Conservation (phyloP, 1,140 invertebrate genomes). For the Belonocnema kinseyi region DNA sequence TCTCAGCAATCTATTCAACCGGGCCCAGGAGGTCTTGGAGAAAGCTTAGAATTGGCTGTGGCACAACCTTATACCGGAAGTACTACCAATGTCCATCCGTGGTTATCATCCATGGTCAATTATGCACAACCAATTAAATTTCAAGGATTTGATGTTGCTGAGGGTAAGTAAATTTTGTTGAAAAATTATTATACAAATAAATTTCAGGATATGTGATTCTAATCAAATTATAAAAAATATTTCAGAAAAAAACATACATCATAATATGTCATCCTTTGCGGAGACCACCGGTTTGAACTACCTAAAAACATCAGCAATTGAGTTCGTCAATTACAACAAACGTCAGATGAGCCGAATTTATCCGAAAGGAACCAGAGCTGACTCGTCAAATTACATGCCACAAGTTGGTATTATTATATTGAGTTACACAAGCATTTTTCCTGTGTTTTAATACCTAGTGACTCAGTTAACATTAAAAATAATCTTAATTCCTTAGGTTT, state of each 20-base stretch:
- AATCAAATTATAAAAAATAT: slow-evolving; percentile 13
- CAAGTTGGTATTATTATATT: slow-evolving; percentile 81
- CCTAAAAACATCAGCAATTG: slow-evolving; percentile 95
- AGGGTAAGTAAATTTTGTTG: slow-evolving; percentile 82
- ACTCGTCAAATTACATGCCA: slow-evolving; percentile 99
- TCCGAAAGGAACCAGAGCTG: slow-evolving; percentile 97
- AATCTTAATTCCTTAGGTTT: slow-evolving; percentile 78
- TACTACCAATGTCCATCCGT: slow-evolving; percentile 99
- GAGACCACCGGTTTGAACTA: slow-evolving; percentile 97
- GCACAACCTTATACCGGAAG: slow-evolving; percentile 94
- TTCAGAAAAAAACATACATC: slow-evolving; percentile 94
- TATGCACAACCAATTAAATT: slow-evolving; percentile 99
- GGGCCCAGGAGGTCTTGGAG: slow-evolving; percentile 71
- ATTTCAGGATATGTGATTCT: too few relatives aligned
- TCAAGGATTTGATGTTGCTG: slow-evolving; percentile 97
- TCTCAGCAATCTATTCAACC: slow-evolving; percentile 62
- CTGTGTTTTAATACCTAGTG: neutral
- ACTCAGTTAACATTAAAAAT: neutral
- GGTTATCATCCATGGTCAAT: slow-evolving; percentile 98
- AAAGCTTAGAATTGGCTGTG: slow-evolving; percentile 81
- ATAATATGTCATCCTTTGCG: slow-evolving; percentile 99
- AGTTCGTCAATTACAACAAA: slow-evolving; percentile 99
- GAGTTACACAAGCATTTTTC: neutral
- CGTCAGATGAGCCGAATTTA: slow-evolving; percentile 99
- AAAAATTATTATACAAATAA: neutral